A percentile compares a stretch with the other conserved stretches of the same genome.
Conservation (phyloP, 2,113 vertebrate species). For the Telmatochromis sp. region DNA sequence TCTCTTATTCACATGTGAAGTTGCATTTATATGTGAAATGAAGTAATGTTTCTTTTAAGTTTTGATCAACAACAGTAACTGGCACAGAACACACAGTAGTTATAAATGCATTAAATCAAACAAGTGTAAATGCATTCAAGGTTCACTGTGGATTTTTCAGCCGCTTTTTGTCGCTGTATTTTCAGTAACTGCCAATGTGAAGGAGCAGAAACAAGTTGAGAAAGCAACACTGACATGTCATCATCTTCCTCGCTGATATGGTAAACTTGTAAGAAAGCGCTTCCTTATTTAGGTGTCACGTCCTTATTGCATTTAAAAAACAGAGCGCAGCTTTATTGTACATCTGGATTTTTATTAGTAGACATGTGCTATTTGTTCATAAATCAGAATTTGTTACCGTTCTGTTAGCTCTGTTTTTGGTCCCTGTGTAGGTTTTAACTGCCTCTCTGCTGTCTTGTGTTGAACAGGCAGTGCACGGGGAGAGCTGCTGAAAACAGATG, state of each 20-base stretch:
- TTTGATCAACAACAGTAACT: neutral
- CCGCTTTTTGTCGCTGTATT: neutral
- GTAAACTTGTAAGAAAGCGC: neutral
- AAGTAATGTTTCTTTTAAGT: neutral
- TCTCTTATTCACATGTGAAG: neutral
- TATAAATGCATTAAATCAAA: neutral
- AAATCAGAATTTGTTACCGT: neutral
- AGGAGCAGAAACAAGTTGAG: neutral
- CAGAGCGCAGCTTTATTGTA: neutral
- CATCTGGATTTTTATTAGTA: neutral
- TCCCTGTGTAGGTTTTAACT: neutral
- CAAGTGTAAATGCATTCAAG: neutral
- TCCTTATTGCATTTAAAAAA: neutral
- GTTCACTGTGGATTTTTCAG: neutral
- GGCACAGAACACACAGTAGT: neutral
- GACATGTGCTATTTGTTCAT: neutral
- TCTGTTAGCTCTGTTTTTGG: neutral
- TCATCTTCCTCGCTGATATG: neutral
- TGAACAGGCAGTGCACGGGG: neutral
- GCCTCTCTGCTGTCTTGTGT: neutral
- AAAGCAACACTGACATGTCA: neutral
- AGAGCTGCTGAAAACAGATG: neutral
- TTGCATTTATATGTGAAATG: neutral
- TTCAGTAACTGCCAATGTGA: neutral
- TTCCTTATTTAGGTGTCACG: neutral